Conservation (phyloP, 2,113 vertebrate genomes). For the Solea solea region DNA sequence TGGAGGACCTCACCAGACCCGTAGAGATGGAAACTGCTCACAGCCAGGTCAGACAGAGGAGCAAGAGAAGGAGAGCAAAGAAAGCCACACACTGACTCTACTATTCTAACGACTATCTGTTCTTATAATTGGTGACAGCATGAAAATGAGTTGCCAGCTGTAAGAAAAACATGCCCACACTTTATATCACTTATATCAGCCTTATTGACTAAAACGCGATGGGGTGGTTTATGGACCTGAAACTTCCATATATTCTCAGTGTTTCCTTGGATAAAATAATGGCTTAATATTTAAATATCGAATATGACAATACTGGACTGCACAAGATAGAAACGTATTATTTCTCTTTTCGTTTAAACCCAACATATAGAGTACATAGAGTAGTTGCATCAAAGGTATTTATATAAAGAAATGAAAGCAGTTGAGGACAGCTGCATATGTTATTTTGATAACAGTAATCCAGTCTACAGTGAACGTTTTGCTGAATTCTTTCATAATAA, state of each 20-base stretch:
- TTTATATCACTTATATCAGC: background rate
- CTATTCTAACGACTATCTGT: background rate
- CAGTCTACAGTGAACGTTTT: too few species aligned
- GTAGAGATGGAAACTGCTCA: constrained; percentile 15
- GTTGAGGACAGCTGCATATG: background rate
- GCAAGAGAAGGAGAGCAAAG: constrained; percentile 64
- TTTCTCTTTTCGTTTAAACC: too few species aligned
- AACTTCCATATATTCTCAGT: background rate
- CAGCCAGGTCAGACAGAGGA: constrained; percentile 81
- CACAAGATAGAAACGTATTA: too few species aligned
- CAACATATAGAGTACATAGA: too few species aligned
- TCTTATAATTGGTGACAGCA: constrained; percentile 15
- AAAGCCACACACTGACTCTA: constrained; percentile 45
- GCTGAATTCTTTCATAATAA: too few species aligned
- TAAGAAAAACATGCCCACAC: background rate
- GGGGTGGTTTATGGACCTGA: background rate
- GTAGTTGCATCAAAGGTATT: too few species aligned
- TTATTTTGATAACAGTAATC: too few species aligned
- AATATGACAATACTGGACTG: background rate
- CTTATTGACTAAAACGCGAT: background rate
- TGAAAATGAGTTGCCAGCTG: background rate
- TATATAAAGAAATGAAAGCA: background rate
- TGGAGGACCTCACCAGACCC: constrained; percentile 16
- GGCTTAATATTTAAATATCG: background rate
- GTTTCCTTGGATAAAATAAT: background rate